phyloP scores from a whole-genome alignment of 2,113 vertebrate genomes.

The Emydura subglobosa region DNA sequence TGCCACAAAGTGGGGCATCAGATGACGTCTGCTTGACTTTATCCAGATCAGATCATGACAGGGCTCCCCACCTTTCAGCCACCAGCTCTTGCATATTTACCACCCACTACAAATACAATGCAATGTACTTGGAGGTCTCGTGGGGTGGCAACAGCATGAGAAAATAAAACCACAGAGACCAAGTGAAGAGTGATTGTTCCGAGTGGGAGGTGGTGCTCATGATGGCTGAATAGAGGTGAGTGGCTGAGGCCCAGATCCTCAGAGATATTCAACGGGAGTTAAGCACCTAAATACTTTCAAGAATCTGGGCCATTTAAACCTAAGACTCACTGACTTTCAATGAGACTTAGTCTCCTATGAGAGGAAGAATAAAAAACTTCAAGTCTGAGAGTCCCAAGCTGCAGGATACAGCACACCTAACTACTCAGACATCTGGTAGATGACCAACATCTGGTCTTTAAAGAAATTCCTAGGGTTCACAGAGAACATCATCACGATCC shows the following conservation, averaged over 20 bases:
- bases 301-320: no score
- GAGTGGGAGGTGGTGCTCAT: background rate
- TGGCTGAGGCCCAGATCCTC: background rate
- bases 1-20: slow-evolving; percentile 44
- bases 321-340: no score
- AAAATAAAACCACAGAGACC: background rate
- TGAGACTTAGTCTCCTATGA: background rate
- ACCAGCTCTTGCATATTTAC: background rate
- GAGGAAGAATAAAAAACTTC: background rate
- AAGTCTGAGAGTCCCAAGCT: background rate
- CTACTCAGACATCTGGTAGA: background rate
- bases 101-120: background rate
- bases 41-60: slow-evolving; percentile 13
- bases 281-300: background rate
- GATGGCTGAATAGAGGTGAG: background rate
- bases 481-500: background rate
- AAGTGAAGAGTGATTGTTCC: background rate
- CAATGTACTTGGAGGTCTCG: background rate
- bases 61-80: background rate
- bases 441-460: background rate
- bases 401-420: background rate
- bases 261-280: background rate
- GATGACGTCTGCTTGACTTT: slow-evolving; percentile 46
- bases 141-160: background rate
- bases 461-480: background rate